A percentile compares a stretch with the other conserved stretches of the same genome.
Evolutionary conservation across 2,888 invertebrate genomes (phyloP).

Genomic region (Sympetrum striolatum): DNA sequence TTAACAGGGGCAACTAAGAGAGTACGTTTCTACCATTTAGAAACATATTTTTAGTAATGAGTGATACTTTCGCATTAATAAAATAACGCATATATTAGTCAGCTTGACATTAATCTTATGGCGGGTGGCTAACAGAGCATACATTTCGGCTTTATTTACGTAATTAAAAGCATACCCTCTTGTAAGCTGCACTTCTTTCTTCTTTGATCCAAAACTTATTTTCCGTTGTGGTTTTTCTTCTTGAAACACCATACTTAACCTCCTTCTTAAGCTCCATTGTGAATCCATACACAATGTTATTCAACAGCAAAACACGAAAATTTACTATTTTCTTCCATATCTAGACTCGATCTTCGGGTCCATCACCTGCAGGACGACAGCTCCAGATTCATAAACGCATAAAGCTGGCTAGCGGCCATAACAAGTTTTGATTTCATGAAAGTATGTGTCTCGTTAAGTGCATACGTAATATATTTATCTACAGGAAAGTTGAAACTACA

Average conservation of each 20-base stretch:
- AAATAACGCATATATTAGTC: background rate
- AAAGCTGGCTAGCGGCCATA: background rate
- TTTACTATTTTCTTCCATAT: background rate
- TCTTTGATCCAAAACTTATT: conserved; percentile 59
- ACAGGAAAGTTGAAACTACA: too few relatives aligned
- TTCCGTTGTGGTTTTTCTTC: conserved; percentile 14
- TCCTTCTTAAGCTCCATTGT: conserved; percentile 1
- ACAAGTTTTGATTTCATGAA: background rate
- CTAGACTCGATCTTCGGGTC: conserved; percentile 14
- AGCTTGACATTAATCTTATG: background rate
- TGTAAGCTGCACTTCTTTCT: conserved; percentile 60
- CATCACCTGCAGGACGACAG: background rate
- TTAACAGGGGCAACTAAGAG: background rate
- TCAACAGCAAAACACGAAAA: background rate
- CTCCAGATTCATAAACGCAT: background rate
- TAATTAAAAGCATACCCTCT: conserved; percentile 56
- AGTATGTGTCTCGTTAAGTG: background rate
- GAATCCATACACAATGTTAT: background rate
- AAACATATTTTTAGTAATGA: too few relatives aligned
- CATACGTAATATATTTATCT: background rate
- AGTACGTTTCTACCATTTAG: too few relatives aligned
- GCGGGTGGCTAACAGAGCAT: background rate
- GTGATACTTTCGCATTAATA: background rate
- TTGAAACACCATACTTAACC: conserved; percentile 5
- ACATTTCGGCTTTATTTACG: background rate